Evolutionary conservation across 30 jellyfish, hydroid and myxozoan species (phyloP).

Genomic region (Sanderia malayensis): DNA sequence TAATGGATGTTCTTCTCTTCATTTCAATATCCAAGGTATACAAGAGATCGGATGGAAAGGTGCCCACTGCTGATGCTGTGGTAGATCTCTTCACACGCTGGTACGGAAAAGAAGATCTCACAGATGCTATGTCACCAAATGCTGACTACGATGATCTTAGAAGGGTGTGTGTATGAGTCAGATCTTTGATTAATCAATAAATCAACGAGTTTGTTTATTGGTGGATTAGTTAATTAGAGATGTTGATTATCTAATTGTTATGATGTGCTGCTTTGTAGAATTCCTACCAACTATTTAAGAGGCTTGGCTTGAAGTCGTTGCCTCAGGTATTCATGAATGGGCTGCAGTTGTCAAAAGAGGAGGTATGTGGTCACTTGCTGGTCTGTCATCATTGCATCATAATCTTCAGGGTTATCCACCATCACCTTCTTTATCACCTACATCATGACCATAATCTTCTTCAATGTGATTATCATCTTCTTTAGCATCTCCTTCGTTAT

Average conservation of each 20-base stretch:
- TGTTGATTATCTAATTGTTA: no score
- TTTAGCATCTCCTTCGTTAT: not conserved
- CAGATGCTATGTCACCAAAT: conserved; percentile 72
- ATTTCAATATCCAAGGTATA: conserved; percentile 62
- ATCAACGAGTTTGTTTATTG: no score
- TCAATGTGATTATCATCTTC: conserved; percentile 7
- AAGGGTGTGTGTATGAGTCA: conserved; percentile 63
- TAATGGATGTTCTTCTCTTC: no score
- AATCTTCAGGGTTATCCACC: not conserved
- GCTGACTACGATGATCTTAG: conserved; percentile 88
- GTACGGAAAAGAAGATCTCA: conserved; percentile 76
- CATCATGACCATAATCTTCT: not conserved
- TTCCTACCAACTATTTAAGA: conserved; percentile 58
- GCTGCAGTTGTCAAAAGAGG: conserved; percentile 44
- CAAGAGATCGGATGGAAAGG: conserved; percentile 43
- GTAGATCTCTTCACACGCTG: conserved; percentile 51
- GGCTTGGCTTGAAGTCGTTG: conserved; percentile 64
- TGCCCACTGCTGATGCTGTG: conserved; percentile 56
- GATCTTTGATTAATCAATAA: no score
- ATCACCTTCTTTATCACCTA: not conserved
- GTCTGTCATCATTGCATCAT: not conserved
- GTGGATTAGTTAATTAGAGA: no score
- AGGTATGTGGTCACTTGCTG: conserved; percentile 14
- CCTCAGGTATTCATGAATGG: conserved; percentile 82
- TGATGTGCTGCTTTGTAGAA: conserved; percentile 27